Percentiles rank a stretch among this genome's conserved stretches.
Conservation (phyloP, 2,113 vertebrate species). For the Petaurus breviceps region DNA sequence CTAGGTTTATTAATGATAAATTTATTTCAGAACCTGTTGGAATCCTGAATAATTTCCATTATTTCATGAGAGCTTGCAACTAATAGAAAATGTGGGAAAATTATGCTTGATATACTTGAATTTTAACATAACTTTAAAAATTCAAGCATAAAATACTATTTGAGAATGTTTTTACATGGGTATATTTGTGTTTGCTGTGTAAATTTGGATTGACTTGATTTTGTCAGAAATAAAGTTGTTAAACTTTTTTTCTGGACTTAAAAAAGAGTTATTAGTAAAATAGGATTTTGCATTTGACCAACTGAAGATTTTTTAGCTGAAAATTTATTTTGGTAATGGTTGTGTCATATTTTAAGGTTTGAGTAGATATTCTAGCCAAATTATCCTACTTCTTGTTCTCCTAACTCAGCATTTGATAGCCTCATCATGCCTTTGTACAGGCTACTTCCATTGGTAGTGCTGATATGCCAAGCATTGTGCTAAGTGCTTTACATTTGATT, state of each 20-base stretch:
- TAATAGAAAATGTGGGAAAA: neutral
- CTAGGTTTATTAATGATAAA: neutral
- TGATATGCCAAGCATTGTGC: too few relatives aligned
- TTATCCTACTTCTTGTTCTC: too few relatives aligned
- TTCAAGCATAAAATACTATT: neutral
- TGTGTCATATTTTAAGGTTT: conserved; percentile 24
- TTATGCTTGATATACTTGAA: neutral
- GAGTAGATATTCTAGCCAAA: neutral
- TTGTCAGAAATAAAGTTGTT: neutral
- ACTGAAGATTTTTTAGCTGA: neutral
- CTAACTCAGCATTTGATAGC: too few relatives aligned
- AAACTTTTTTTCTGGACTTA: neutral
- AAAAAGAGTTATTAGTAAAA: neutral
- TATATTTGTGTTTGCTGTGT: neutral
- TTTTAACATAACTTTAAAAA: neutral
- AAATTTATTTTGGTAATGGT: neutral
- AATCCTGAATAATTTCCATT: neutral
- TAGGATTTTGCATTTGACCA: neutral
- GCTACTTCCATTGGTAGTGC: neutral
- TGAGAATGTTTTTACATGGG: neutral
- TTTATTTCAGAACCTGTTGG: neutral
- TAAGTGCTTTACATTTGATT: too few relatives aligned
- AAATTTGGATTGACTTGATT: neutral
- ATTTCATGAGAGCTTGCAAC: neutral
- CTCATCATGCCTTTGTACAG: too few relatives aligned